Percentiles rank a stretch among this genome's conserved stretches.
These are phyloP conservation scores for Botia kubotai DNA, from an alignment of 2,797 vertebrate genomes.

Conservation along the genomic window DNA sequence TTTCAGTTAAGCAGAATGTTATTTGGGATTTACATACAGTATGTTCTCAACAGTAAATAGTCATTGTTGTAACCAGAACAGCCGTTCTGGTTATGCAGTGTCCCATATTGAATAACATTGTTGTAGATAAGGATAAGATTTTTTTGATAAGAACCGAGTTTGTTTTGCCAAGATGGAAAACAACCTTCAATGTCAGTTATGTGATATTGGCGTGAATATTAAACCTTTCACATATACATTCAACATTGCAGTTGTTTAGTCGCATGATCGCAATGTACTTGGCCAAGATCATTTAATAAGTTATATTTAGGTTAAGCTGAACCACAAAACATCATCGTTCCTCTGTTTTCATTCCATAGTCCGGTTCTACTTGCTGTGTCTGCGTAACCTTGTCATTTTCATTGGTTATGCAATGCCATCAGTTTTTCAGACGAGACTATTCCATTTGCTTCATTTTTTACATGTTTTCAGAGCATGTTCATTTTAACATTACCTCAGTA, in stretches of 20 bases:
- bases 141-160: neutral
- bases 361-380: too few species aligned
- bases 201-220: neutral
- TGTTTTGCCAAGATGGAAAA: neutral
- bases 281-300: too few species aligned
- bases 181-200: neutral
- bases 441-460: neutral
- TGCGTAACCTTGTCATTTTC: too few species aligned
- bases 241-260: neutral
- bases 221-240: neutral
- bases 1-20: slow-evolving; percentile 1
- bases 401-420: neutral
- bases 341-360: too few species aligned
- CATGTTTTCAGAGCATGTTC: too few species aligned
- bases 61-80: neutral
- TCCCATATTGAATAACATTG: neutral
- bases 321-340: neutral
- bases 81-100: neutral
- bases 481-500: too few species aligned
- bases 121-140: neutral
- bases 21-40: neutral
- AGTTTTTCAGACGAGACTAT: neutral
- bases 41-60: neutral
- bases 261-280: neutral
- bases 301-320: too few species aligned